Evolutionary conservation across 2,888 invertebrate species (phyloP).

Genomic region (Drosophila niveifrons): DNA sequence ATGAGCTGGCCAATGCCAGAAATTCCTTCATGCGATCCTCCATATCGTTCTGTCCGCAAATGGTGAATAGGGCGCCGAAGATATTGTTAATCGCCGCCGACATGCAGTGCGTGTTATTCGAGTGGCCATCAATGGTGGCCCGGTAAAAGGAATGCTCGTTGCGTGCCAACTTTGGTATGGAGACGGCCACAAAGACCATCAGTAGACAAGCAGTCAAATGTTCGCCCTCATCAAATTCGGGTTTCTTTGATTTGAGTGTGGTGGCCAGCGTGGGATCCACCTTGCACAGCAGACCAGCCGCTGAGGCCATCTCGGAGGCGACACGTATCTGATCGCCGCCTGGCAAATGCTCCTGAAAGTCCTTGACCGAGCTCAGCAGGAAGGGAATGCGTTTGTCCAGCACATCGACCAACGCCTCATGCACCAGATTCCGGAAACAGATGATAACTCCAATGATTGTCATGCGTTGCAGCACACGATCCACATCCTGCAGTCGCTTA

Average conservation of each 20-base stretch:
- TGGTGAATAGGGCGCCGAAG: constrained; percentile 98
- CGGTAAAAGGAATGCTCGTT: constrained; percentile 95
- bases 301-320: constrained; percentile 98
- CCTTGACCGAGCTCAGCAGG: constrained; percentile 96
- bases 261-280: constrained; percentile 98
- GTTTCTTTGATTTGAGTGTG: constrained; percentile 95
- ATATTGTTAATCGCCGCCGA: constrained; percentile 98
- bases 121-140: constrained; percentile 95
- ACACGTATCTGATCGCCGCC: constrained; percentile 95
- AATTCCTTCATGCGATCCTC: constrained; percentile 99
- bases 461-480: constrained; percentile 98
- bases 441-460: constrained; percentile 99
- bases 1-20: constrained; percentile 96
- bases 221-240: constrained; percentile 95
- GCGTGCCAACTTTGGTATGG: constrained; percentile 96
- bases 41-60: constrained; percentile 98
- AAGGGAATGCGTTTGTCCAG: constrained; percentile 98
- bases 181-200: constrained; percentile 99
- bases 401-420: constrained; percentile 97
- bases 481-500: constrained; percentile 94
- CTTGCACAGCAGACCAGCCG: constrained; percentile 96
- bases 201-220: constrained; percentile 96
- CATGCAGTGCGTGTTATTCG: constrained; percentile 99
- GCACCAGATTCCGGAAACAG: constrained; percentile 96
- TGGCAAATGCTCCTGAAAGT: constrained; percentile 96